Evolutionary conservation across 2,797 vertebrate species (phyloP), one percentile per base, ranked within the genome.

Genomic region (Glyptemys insculpta): DNA sequence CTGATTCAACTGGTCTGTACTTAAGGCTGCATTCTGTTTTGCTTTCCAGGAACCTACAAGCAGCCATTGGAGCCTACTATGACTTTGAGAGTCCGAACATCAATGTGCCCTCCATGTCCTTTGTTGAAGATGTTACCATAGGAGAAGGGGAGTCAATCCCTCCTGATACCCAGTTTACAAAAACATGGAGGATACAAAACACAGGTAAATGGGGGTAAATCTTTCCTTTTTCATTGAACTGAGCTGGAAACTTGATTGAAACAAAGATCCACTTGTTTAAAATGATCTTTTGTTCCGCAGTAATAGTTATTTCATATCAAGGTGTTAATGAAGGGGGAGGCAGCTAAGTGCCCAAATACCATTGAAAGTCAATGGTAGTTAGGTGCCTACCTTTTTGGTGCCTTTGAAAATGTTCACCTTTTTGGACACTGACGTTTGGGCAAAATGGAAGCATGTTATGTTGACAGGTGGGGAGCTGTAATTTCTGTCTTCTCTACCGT

Each of bases 101-200:
- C 98, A 99, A 99, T 81, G 99, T 99, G 31, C 99, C 99, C 94
- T 99, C 99, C 84, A 99, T 99, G 99, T 99, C 99, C 53, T 99
- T 99, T 97, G 99, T 99, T 97, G 99, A 99, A 98, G 99, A 99
- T 95, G 99, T 99, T 98, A 99, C 99, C 85, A 99, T 99, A 96
- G 99, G 99, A 81, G 99, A 99, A 98, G 99, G 99, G 91, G 99
- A 99, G 96, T 99, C 99, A 4, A 99, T 99, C 94, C 99, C 99
- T 98, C 99, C 99, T 53, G 99, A 99, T 90, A 99, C 99, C 86
- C 99, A 99, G 87, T 99, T 99, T 98, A 99, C 99, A 92, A 99
- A 99, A 98, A 99, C 99, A 1, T 99, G 99, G 99, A 99, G 99
- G 98, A 99, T 99, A 99, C 99, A 99, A 95, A 99, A 99, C 98